These are phyloP conservation scores for Myotis findleyi DNA, from an alignment of 2,797 vertebrate species.

Conservation along the genomic window DNA sequence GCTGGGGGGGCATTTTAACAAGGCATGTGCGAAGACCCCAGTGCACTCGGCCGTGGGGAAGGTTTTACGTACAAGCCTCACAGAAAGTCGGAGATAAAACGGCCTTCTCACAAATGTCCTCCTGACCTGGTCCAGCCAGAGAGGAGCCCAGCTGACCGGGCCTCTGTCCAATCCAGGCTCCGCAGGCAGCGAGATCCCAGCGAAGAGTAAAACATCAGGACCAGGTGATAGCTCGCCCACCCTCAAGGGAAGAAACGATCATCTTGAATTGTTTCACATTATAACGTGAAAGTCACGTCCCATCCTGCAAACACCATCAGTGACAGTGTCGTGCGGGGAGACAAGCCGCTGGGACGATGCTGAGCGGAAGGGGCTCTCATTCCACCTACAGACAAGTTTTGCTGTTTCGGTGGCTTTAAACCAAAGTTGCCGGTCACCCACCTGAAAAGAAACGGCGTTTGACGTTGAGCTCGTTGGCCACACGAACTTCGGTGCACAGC, in stretches of 20 bases:
- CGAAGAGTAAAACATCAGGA: background rate
- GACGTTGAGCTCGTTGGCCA: slow-evolving; percentile 91
- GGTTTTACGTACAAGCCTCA: background rate
- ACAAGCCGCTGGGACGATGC: background rate
- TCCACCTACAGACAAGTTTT: background rate
- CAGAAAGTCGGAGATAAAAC: background rate
- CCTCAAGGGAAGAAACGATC: background rate
- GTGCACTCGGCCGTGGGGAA: accelerated
- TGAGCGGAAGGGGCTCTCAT: accelerated
- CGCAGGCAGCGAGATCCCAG: background rate
- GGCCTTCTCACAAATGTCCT: background rate
- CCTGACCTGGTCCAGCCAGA: background rate
- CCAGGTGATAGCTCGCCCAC: background rate
- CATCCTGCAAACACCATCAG: accelerated
- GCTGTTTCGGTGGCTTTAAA: background rate
- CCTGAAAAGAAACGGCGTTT: slow-evolving; percentile 95
- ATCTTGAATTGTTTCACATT: background rate
- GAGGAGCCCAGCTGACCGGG: background rate
- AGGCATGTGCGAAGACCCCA: accelerated
- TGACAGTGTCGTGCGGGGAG: accelerated
- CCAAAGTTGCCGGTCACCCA: slow-evolving; percentile 80
- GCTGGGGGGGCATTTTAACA: background rate
- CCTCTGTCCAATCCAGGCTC: background rate
- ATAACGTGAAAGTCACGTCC: background rate
- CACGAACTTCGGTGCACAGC: slow-evolving; percentile 94